These are phyloP conservation scores for Lasioglossum morio DNA, from an alignment of 2,888 invertebrate species.

Conservation along the genomic window DNA sequence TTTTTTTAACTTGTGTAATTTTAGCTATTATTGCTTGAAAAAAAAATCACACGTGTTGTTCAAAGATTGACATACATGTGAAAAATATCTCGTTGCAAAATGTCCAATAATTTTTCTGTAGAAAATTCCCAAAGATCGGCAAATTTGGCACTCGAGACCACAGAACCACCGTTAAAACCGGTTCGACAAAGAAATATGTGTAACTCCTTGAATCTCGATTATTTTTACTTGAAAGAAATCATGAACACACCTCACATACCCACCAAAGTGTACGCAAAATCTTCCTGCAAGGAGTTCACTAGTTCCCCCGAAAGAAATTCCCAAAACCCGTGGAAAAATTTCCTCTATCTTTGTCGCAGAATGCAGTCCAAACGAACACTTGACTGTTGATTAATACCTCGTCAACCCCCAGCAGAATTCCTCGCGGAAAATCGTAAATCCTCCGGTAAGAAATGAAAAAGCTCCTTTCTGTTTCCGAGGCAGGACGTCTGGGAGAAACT, in stretches of 20 bases:
- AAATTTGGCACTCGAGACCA: neutral
- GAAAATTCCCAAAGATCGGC: neutral
- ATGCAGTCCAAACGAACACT: neutral
- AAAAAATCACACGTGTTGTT: neutral
- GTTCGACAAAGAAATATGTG: neutral
- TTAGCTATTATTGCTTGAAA: neutral
- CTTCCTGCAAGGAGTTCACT: neutral
- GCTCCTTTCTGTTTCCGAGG: neutral
- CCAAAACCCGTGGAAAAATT: neutral
- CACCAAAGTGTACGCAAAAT: neutral
- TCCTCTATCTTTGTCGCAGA: neutral
- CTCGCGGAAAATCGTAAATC: neutral
- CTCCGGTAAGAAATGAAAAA: neutral
- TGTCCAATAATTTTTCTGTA: neutral
- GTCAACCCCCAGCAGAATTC: neutral
- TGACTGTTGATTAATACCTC: neutral
- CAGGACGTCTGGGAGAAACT: neutral
- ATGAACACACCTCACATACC: neutral
- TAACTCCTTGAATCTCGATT: neutral
- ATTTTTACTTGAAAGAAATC: neutral
- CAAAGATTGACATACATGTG: rapidly evolving
- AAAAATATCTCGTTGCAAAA: rapidly evolving
- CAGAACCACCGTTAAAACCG: neutral
- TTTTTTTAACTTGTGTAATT: neutral
- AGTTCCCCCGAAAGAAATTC: neutral